These are phyloP conservation scores for Acomys russatus DNA, from an alignment of 2,797 vertebrate species.

Conservation along the genomic window DNA sequence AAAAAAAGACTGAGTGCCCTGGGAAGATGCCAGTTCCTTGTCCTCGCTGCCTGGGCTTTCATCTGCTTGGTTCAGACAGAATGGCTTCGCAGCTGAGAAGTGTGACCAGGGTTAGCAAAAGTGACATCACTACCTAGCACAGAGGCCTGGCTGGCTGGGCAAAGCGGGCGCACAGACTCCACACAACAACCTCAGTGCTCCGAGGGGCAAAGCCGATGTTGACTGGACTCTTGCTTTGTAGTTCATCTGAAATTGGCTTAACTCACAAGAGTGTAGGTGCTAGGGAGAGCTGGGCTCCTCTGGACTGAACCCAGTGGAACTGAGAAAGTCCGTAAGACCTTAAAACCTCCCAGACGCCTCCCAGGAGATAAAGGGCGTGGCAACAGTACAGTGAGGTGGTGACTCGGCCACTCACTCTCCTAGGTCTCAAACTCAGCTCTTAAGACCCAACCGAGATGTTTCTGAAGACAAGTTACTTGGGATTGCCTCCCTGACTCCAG, in stretches of 20 bases:
- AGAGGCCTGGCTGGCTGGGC: not conserved
- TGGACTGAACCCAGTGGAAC: not conserved
- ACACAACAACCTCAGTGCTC: not conserved
- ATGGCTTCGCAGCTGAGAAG: not conserved
- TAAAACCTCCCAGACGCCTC: not conserved
- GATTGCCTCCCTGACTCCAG: not conserved
- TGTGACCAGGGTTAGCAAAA: not conserved
- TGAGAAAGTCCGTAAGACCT: not conserved
- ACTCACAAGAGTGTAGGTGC: fast-evolving
- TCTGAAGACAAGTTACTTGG: not conserved
- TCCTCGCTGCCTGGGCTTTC: not conserved
- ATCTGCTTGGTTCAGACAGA: no score
- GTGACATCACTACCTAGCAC: not conserved
- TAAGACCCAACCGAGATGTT: not conserved
- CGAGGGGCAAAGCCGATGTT: not conserved
- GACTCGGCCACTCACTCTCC: not conserved
- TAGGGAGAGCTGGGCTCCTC: not conserved
- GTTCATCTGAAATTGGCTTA: no score
- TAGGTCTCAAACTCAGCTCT: not conserved
- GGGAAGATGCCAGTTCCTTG: no score
- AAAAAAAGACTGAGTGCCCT: no score
- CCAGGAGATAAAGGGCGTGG: no score
- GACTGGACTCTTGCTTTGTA: not conserved
- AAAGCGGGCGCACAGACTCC: no score
- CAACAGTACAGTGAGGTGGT: no score